Evolutionary conservation across 1,140 invertebrate species (phyloP).

Genomic region (Meloidogyne exigua): DNA sequence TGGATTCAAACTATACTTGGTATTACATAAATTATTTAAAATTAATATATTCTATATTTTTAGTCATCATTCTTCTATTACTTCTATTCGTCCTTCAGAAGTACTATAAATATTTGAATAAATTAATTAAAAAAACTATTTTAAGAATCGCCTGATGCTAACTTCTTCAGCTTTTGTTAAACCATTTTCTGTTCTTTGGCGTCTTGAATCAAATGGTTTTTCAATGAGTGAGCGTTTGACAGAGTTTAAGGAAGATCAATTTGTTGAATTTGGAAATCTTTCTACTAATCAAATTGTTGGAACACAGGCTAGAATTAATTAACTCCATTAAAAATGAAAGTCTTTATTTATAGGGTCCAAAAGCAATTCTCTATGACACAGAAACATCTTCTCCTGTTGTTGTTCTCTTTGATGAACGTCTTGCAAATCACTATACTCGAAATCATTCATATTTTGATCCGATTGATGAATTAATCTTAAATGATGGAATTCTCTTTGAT

Average conservation of each 20-base stretch:
- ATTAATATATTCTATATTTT: constrained; percentile 2
- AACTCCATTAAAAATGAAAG: constrained; percentile 53
- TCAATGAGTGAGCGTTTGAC: constrained; percentile 72
- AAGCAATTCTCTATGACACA: constrained; percentile 78
- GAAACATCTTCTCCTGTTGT: constrained; percentile 75
- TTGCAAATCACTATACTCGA: constrained; percentile 85
- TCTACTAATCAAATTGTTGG: constrained; percentile 78
- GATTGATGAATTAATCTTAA: constrained; percentile 86
- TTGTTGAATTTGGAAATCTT: constrained; percentile 86
- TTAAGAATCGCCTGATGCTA: constrained; percentile 73
- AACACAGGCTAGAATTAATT: constrained; percentile 72
- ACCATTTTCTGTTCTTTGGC: constrained; percentile 82
- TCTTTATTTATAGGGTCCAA: constrained; percentile 65
- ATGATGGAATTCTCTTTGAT: constrained; percentile 94
- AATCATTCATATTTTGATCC: constrained; percentile 91
- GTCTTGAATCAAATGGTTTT: constrained; percentile 68
- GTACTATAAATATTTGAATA: not conserved
- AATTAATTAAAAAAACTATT: constrained; percentile 52
- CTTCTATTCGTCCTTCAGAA: constrained; percentile 44
- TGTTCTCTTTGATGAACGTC: constrained; percentile 72
- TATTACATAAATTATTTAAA: not conserved
- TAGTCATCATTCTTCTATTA: constrained; percentile 39
- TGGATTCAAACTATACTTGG: constrained; percentile 59
- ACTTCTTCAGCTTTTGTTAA: constrained; percentile 81
- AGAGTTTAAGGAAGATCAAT: constrained; percentile 77